A percentile compares a stretch with the other conserved stretches of the same genome.
Conservation (phyloP, 2,797 vertebrate species). For the Varecia variegata region DNA sequence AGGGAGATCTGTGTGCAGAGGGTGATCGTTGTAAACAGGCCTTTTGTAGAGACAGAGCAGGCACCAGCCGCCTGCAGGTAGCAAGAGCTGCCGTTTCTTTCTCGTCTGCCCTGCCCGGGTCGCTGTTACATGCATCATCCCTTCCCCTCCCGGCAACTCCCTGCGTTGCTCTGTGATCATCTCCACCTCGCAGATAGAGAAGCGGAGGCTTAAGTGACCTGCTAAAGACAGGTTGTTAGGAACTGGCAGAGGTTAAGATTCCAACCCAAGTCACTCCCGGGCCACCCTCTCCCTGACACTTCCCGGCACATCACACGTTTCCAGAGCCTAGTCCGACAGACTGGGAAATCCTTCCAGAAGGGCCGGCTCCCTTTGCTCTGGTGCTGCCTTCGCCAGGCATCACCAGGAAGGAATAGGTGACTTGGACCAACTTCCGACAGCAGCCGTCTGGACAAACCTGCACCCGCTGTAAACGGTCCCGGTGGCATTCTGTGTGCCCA, state of each 20-base stretch:
- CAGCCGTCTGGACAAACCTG: background rate
- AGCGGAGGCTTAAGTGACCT: background rate
- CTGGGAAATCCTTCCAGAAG: background rate
- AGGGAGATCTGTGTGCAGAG: background rate
- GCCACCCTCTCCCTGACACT: background rate
- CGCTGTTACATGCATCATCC: fast-evolving
- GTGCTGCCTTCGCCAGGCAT: background rate
- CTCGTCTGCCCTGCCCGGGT: background rate
- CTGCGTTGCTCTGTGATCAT: background rate
- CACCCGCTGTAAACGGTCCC: too few species aligned
- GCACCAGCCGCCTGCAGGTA: fast-evolving
- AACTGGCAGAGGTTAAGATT: background rate
- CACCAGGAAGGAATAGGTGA: too few species aligned
- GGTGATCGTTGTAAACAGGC: fast-evolving
- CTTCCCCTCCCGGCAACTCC: background rate
- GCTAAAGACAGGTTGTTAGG: too few species aligned
- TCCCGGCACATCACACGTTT: fast-evolving
- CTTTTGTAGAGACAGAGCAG: background rate
- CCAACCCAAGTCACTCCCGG: background rate
- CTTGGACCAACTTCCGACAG: background rate
- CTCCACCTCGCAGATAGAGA: background rate
- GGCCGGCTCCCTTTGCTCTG: background rate
- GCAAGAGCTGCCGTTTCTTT: background rate
- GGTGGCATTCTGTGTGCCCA: background rate
- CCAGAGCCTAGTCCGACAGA: background rate